Evolutionary conservation across 2,888 invertebrate genomes (phyloP).

Genomic region (Calliopum simillimum): DNA sequence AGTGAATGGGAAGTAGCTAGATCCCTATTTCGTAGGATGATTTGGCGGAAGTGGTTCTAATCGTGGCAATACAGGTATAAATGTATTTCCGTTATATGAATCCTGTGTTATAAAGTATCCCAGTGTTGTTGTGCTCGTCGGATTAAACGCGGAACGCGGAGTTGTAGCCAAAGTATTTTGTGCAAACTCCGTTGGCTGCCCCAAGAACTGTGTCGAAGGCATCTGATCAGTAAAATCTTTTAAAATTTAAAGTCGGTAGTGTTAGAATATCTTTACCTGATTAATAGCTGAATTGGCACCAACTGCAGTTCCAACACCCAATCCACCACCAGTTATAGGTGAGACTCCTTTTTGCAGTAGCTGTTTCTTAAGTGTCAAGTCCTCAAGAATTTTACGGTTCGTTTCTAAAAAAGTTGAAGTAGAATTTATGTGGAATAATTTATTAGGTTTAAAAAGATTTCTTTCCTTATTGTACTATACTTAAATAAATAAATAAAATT

Average conservation of each 20-base stretch:
- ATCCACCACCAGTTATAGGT: slow-evolving; percentile 49
- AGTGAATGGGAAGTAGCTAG: slow-evolving; percentile 15
- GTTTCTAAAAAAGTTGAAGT: slow-evolving; percentile 54
- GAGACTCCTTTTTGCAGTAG: slow-evolving; percentile 79
- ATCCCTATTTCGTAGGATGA: slow-evolving; percentile 53
- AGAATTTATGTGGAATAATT: not conserved
- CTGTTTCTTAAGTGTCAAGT: slow-evolving; percentile 87
- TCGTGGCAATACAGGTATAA: slow-evolving; percentile 90
- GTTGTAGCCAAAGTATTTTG: slow-evolving; percentile 49
- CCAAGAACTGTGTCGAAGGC: slow-evolving; percentile 52
- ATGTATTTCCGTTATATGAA: slow-evolving; percentile 93
- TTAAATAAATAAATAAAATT: not conserved
- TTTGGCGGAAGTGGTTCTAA: slow-evolving; percentile 71
- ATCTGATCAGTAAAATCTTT: slow-evolving; percentile 39
- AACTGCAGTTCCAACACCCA: slow-evolving; percentile 48
- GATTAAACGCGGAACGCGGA: slow-evolving; percentile 61
- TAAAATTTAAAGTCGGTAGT: not conserved
- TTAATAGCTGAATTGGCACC: slow-evolving; percentile 42
- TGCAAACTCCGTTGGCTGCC: slow-evolving; percentile 51
- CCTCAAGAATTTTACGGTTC: slow-evolving; percentile 84
- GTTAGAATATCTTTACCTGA: slow-evolving; percentile 42
- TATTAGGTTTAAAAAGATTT: no score
- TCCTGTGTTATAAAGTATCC: slow-evolving; percentile 95
- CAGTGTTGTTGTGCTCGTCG: slow-evolving; percentile 77
- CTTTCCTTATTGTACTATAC: no score